phyloP scores from a whole-genome alignment of 1,140 invertebrate species.

The Camponotus floridanus region DNA sequence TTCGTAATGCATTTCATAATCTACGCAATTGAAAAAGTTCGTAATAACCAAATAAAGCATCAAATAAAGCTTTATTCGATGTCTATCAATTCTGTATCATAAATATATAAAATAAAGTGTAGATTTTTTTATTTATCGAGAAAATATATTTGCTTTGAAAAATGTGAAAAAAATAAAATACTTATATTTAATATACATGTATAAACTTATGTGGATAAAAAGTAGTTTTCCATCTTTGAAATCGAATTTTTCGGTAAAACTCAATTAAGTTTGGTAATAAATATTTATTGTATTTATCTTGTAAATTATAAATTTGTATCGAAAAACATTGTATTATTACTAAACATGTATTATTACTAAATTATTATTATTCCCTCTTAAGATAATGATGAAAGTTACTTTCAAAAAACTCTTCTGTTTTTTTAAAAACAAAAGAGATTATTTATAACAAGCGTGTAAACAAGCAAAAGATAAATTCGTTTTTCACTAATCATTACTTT shows the following conservation, averaged over 20 bases:
- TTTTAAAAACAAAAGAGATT: conserved; percentile 17
- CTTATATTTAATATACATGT: no score
- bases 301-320: not conserved
- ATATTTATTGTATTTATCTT: no score
- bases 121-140: no score
- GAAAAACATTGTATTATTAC: conserved; percentile 23
- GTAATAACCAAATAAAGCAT: conserved; percentile 16
- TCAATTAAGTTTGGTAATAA: no score
- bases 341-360: not conserved
- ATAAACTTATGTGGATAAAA: not conserved
- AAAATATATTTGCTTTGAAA: no score
- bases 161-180: no score
- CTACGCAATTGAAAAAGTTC: not conserved
- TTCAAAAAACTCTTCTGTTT: not conserved
- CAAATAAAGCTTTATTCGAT: not conserved
- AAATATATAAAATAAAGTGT: no score
- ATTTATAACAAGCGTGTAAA: not conserved
- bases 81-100: not conserved
- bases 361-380: not conserved
- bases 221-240: no score
- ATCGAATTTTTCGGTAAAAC: no score
- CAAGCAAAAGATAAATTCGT: not conserved
- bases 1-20: not conserved
- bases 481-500: not conserved
- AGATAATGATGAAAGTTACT: not conserved